Evolutionary conservation across 1,140 invertebrate species (phyloP).

Genomic region (Drosophila rufa): DNA sequence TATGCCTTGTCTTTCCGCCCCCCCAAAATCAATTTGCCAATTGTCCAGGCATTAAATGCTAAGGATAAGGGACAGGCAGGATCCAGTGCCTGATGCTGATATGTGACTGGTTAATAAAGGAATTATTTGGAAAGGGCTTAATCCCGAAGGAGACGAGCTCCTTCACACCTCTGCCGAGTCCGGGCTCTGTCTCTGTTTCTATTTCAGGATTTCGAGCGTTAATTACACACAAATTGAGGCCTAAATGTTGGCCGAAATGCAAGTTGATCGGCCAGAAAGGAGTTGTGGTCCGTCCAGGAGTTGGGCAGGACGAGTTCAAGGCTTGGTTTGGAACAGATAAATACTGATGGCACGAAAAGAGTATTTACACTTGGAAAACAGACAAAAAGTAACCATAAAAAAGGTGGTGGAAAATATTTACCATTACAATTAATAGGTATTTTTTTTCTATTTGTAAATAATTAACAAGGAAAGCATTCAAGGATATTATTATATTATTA

Average conservation of each 20-base stretch:
- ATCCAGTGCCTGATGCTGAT: not conserved
- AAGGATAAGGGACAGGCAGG: not conserved
- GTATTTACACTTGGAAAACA: too few relatives aligned
- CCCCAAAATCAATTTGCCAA: not conserved
- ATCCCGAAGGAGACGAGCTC: not conserved
- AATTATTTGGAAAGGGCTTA: not conserved
- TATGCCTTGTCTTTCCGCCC: not conserved
- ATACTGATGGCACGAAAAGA: too few relatives aligned
- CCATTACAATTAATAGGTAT: too few relatives aligned
- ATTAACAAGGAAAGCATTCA: not conserved
- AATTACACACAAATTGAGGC: conserved; percentile 45
- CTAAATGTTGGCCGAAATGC: conserved; percentile 24
- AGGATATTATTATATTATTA: too few relatives aligned
- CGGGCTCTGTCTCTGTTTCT: not conserved
- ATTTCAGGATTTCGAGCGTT: conserved; percentile 1
- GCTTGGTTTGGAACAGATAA: too few relatives aligned
- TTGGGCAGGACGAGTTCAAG: too few relatives aligned
- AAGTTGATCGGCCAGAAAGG: not conserved
- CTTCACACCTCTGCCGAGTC: conserved; percentile 4
- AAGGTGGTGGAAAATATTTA: too few relatives aligned
- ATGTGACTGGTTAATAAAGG: conserved; percentile 22
- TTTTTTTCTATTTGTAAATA: too few relatives aligned
- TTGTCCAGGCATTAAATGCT: not conserved
- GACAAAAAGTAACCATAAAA: too few relatives aligned
- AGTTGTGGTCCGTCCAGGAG: not conserved